Conservation (phyloP, 2,797 vertebrate species). For the Hippopotamyrus pictus region DNA sequence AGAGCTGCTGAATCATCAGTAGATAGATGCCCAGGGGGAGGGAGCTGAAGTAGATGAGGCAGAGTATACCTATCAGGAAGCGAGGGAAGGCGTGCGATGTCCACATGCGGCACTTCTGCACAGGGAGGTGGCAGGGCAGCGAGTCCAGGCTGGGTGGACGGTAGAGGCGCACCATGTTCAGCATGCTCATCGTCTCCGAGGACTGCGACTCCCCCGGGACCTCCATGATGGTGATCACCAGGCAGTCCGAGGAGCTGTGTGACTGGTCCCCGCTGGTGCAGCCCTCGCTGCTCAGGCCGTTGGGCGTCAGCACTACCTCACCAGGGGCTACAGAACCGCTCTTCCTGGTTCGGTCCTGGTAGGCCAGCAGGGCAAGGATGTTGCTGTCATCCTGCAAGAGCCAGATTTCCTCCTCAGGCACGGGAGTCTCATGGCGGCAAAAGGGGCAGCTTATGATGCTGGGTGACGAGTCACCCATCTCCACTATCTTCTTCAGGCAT, state of each 20-base stretch:
- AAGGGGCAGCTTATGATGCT: constrained; percentile 74
- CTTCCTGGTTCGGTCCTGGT: constrained; percentile 54
- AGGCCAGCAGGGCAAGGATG: constrained; percentile 64
- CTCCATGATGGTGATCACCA: constrained; percentile 83
- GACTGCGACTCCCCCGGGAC: constrained; percentile 66
- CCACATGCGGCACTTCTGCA: constrained; percentile 66
- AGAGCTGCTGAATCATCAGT: constrained; percentile 76
- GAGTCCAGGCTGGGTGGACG: constrained; percentile 63
- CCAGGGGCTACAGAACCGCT: constrained; percentile 39
- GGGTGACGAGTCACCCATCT: constrained; percentile 59
- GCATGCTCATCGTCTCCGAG: constrained; percentile 64
- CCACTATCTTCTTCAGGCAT: constrained; percentile 76
- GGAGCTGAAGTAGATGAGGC: constrained; percentile 82
- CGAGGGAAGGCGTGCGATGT: constrained; percentile 65
- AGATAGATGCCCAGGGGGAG: constrained; percentile 83
- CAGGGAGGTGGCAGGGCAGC: constrained; percentile 59
- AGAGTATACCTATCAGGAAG: constrained; percentile 73
- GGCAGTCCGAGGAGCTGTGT: constrained; percentile 69
- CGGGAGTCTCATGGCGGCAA: constrained; percentile 71
- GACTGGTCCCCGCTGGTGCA: constrained; percentile 35
- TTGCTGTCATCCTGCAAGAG: constrained; percentile 71
- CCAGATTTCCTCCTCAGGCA: constrained; percentile 71
- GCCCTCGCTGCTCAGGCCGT: constrained; percentile 48
- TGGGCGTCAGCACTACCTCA: constrained; percentile 74
- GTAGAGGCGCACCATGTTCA: constrained; percentile 73